Percentiles rank a stretch among this genome's conserved stretches.
Evolutionary conservation across 2,113 vertebrate species (phyloP).

Genomic region (Pongo abelii): DNA sequence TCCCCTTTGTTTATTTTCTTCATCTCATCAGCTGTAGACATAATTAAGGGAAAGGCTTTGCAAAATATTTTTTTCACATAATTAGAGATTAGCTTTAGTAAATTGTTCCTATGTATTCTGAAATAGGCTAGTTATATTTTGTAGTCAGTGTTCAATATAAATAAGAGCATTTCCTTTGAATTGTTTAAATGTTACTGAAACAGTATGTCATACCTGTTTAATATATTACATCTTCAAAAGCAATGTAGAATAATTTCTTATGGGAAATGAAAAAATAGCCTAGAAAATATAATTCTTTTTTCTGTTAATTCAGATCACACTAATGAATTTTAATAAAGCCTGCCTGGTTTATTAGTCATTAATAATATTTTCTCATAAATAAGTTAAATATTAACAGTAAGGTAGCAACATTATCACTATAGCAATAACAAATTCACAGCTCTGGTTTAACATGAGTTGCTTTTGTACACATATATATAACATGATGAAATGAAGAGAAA

Average conservation of each 20-base stretch:
- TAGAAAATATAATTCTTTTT: not conserved
- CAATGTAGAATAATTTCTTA: not conserved
- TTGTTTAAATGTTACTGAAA: not conserved
- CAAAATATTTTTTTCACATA: not conserved
- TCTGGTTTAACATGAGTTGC: not conserved
- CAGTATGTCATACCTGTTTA: not conserved
- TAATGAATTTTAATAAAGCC: not conserved
- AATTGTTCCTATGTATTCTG: not conserved
- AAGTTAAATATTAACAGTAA: not conserved
- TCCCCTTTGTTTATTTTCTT: slow-evolving; percentile 23
- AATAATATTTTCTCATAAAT: not conserved
- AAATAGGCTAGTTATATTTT: not conserved
- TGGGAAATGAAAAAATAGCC: not conserved
- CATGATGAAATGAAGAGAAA: not conserved
- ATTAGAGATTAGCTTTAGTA: not conserved
- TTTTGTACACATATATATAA: not conserved
- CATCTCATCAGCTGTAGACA: not conserved
- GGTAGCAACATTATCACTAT: not conserved
- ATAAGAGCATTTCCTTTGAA: not conserved
- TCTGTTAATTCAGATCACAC: not conserved
- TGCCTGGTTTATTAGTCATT: not conserved
- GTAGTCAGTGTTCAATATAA: not conserved
- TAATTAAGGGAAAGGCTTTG: not conserved
- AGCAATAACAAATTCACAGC: not conserved
- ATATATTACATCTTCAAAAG: not conserved